Conservation (phyloP, 2,113 vertebrate species). For the Laterallus jamaicensis region DNA sequence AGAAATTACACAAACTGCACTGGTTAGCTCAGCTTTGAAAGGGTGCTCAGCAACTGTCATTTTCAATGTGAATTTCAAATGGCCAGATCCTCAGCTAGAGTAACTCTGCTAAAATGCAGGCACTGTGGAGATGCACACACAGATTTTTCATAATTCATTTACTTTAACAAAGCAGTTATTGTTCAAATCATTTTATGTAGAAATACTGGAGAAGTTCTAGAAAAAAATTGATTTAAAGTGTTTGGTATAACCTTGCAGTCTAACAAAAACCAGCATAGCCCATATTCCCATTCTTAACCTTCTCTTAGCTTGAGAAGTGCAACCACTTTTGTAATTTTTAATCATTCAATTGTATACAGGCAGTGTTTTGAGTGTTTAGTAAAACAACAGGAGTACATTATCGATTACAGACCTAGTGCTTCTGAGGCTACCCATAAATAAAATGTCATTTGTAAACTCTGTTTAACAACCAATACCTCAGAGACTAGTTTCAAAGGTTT, state of each 20-base stretch:
- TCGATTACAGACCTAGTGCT: neutral
- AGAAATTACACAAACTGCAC: neutral
- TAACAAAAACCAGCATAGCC: neutral
- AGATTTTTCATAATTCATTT: neutral
- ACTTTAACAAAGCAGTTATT: neutral
- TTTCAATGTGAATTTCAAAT: neutral
- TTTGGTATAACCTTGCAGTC: neutral
- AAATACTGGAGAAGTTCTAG: neutral
- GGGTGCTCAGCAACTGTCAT: neutral
- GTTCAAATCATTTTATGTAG: neutral
- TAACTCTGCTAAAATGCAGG: neutral
- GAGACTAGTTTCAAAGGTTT: neutral
- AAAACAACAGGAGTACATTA: neutral
- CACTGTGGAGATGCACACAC: neutral
- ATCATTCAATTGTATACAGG: neutral
- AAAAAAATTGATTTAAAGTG: neutral
- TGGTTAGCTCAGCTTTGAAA: neutral
- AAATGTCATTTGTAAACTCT: neutral
- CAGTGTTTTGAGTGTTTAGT: neutral
- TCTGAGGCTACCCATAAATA: neutral
- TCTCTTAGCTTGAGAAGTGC: neutral
- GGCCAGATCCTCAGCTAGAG: neutral
- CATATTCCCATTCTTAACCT: neutral
- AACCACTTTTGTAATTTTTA: neutral
- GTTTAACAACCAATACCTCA: neutral